Conservation (phyloP, 2,113 vertebrate species). For the Boulengeromyrus knoepffleri region DNA sequence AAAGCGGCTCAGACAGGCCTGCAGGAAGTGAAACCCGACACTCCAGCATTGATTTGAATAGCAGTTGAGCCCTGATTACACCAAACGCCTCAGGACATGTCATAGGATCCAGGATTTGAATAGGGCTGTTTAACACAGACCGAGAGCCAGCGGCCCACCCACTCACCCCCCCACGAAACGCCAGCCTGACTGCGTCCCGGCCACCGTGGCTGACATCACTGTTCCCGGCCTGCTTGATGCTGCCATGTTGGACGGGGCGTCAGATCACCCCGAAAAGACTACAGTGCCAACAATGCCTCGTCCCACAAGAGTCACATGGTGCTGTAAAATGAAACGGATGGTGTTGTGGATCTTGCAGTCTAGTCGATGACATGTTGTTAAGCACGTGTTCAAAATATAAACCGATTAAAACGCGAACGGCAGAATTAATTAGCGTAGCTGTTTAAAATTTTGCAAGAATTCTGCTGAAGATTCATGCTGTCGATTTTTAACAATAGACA, state of each 20-base stretch:
- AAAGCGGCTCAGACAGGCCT: neutral
- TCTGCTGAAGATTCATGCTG: neutral
- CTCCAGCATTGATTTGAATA: conserved; percentile 47
- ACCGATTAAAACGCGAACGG: neutral
- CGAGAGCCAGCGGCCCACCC: neutral
- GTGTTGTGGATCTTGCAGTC: neutral
- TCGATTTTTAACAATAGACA: neutral
- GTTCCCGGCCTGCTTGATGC: neutral
- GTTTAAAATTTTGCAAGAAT: neutral
- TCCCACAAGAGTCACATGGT: neutral
- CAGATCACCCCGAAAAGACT: neutral
- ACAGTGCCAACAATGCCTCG: neutral
- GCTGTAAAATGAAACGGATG: neutral
- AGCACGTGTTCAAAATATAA: neutral
- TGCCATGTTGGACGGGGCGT: neutral
- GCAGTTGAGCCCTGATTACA: conserved; percentile 31
- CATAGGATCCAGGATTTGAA: conserved; percentile 22
- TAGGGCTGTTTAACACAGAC: conserved; percentile 17
- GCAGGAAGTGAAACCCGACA: conserved; percentile 45
- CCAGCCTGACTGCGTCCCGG: neutral
- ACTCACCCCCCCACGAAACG: neutral
- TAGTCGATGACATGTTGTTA: neutral
- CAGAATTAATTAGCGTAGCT: neutral
- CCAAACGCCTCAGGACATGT: conserved; percentile 23
- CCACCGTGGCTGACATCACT: neutral